Percentiles rank a stretch among this genome's conserved stretches.
phyloP scores from a whole-genome alignment of 2,113 vertebrate species.

The Apus apus region DNA sequence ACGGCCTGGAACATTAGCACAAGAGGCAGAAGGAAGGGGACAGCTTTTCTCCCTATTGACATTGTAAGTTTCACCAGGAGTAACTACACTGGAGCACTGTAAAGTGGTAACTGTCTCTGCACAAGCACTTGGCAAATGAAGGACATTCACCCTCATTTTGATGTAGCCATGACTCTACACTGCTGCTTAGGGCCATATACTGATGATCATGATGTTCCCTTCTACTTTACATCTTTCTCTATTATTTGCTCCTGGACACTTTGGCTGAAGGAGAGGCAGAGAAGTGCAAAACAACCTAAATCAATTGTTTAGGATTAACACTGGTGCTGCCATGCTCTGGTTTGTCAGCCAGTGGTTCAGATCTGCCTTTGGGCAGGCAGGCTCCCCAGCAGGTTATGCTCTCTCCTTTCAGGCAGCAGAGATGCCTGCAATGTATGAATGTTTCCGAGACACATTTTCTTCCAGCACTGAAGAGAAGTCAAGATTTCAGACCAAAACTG shows the following conservation, averaged over 20 bases:
- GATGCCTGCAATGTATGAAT: not conserved
- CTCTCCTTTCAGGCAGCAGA: not conserved
- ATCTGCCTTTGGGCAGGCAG: not conserved
- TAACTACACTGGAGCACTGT: not conserved
- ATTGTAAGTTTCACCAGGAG: not conserved
- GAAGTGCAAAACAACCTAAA: not conserved
- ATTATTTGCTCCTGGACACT: not conserved
- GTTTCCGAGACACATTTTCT: not conserved
- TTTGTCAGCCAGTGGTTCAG: accelerated
- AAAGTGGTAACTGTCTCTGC: constrained; percentile 28
- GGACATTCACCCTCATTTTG: not conserved
- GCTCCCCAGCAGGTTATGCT: not conserved
- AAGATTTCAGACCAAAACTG: not conserved
- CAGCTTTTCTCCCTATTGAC: constrained; percentile 8
- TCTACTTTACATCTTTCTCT: not conserved
- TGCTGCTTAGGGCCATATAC: not conserved
- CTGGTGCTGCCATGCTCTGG: accelerated
- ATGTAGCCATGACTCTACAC: not conserved
- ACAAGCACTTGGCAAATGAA: not conserved
- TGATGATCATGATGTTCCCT: not conserved
- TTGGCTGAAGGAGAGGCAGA: not conserved
- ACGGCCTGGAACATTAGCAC: not conserved
- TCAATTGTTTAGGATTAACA: not conserved
- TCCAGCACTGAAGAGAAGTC: not conserved
- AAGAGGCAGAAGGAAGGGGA: not conserved